Percentiles rank a stretch among this genome's conserved stretches.
Conservation (phyloP, 2,797 vertebrate species). For the Poliocrania exsul region DNA sequence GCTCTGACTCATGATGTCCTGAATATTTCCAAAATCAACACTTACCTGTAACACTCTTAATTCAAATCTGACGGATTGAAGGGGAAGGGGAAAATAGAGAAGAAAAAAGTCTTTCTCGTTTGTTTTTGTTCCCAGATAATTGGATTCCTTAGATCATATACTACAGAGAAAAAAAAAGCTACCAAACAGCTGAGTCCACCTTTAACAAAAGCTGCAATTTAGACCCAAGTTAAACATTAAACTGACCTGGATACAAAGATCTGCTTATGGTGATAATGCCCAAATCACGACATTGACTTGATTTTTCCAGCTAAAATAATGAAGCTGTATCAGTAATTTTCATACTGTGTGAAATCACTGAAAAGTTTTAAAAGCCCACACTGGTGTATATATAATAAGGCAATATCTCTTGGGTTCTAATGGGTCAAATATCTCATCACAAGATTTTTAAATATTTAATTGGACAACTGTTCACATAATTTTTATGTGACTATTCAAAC, state of each 20-base stretch:
- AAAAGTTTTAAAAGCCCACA: neutral
- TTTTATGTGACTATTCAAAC: neutral
- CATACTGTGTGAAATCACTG: neutral
- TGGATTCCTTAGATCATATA: neutral
- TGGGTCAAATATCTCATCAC: neutral
- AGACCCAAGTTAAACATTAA: neutral
- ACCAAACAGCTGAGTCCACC: neutral
- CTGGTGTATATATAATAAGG: neutral
- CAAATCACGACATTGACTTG: neutral
- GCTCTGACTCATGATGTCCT: neutral
- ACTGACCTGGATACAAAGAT: neutral
- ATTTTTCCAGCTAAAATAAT: neutral
- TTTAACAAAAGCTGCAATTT: neutral
- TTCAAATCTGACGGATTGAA: neutral
- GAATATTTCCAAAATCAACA: conserved; percentile 29
- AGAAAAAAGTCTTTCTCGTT: neutral
- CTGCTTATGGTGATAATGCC: neutral
- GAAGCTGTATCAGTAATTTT: neutral
- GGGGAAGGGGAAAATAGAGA: neutral
- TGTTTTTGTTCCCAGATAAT: neutral
- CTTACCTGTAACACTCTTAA: neutral
- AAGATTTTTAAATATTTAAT: neutral
- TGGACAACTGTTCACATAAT: neutral
- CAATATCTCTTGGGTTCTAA: neutral
- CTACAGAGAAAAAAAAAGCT: neutral